These are phyloP conservation scores for Gymnorhina tibicen DNA, from an alignment of 2,113 vertebrate genomes.

Conservation along the genomic window DNA sequence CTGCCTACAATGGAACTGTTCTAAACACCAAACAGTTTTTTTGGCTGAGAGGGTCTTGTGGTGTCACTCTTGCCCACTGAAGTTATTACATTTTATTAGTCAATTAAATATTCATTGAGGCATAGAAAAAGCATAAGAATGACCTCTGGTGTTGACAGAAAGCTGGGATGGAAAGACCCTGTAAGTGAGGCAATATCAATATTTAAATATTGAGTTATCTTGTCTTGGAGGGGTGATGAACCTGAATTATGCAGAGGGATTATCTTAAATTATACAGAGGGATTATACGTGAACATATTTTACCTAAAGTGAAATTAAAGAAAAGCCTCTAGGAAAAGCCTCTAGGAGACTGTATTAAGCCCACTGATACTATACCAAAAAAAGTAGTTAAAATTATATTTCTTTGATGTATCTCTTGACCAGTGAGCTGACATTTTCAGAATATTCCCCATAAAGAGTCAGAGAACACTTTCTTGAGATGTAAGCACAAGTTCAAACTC, in stretches of 20 bases:
- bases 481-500: background rate
- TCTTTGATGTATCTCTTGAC: background rate
- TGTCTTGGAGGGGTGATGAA: background rate
- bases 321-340: background rate
- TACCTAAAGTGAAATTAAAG: background rate
- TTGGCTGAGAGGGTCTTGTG: background rate
- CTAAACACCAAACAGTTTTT: background rate
- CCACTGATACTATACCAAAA: background rate
- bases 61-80: background rate
- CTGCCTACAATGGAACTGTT: background rate
- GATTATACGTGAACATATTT: background rate
- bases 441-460: background rate
- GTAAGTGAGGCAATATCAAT: background rate
- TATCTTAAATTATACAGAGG: background rate
- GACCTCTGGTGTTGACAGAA: background rate
- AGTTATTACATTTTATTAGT: background rate
- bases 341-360: background rate
- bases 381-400: background rate
- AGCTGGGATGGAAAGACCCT: background rate
- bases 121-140: background rate
- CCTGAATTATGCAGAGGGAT: background rate
- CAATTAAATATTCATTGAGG: background rate
- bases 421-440: background rate
- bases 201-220: background rate
- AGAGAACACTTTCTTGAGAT: background rate